Evolutionary conservation across 2,113 vertebrate species (phyloP).

Genomic region (Prunella himalayana): DNA sequence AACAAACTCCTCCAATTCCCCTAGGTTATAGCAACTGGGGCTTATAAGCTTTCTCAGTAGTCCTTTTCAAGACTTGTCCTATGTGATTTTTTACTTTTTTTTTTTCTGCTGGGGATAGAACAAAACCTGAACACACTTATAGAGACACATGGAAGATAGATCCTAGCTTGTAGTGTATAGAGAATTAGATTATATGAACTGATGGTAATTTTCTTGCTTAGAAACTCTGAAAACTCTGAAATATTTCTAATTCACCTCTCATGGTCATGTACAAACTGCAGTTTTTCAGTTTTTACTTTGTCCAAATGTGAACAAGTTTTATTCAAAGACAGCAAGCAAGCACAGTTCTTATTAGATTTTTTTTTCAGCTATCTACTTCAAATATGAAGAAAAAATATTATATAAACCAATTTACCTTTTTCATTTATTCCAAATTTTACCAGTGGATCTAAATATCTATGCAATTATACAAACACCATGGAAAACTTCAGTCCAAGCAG

Average conservation of each 20-base stretch:
- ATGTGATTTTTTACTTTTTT: not conserved
- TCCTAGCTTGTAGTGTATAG: not conserved
- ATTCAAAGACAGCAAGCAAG: not conserved
- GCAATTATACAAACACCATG: not conserved
- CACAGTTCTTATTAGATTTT: not conserved
- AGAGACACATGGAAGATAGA: not conserved
- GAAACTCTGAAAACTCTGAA: not conserved
- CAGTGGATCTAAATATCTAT: not conserved
- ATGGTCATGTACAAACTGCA: not conserved
- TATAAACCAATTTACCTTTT: not conserved
- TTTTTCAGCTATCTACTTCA: not conserved
- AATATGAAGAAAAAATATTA: not conserved
- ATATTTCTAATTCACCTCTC: not conserved
- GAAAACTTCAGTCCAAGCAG: not conserved
- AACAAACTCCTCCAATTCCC: not conserved
- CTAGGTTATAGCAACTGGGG: not conserved
- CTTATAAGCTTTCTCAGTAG: not conserved
- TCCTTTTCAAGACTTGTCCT: not conserved
- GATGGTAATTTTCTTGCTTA: not conserved
- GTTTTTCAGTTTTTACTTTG: not conserved
- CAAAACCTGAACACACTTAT: not conserved
- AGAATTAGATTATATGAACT: not conserved
- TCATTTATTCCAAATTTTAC: not conserved
- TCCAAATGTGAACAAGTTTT: not conserved
- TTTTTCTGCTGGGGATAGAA: not conserved